Evolutionary conservation across 2,888 invertebrate species (phyloP).

Genomic region (Hypolimnas misippus): DNA sequence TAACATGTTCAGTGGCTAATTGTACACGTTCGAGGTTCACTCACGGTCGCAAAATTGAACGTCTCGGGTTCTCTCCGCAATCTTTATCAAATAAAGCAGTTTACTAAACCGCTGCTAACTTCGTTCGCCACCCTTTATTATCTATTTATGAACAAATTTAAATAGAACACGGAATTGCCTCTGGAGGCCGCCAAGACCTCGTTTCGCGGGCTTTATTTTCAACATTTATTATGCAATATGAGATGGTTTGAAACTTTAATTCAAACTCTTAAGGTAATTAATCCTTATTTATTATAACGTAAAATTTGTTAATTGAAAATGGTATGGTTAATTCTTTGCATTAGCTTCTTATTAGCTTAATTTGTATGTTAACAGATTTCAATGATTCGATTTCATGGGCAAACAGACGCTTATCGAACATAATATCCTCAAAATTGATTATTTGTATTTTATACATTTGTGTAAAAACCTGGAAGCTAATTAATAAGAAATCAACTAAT

Average conservation of each 20-base stretch:
- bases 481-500: too few relatives aligned
- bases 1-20: constrained; percentile 7
- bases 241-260: constrained; percentile 12
- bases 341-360: too few relatives aligned
- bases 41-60: constrained; percentile 40
- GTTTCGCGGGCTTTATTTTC: constrained; percentile 19
- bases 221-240: constrained; percentile 21
- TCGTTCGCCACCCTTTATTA: constrained; percentile 62
- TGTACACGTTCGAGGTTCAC: constrained; percentile 28
- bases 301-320: constrained; percentile 16
- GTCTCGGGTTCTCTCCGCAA: constrained; percentile 55
- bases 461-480: too few relatives aligned
- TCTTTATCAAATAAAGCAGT: constrained; percentile 76
- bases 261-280: constrained; percentile 22
- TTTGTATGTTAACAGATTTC: too few relatives aligned
- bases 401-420: too few relatives aligned
- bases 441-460: too few relatives aligned
- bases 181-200: constrained; percentile 17
- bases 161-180: constrained; percentile 54
- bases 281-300: constrained; percentile 16
- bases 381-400: too few relatives aligned
- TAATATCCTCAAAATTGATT: too few relatives aligned
- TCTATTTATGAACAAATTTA: constrained; percentile 75
- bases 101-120: constrained; percentile 64
- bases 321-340: background rate